These are phyloP conservation scores for Wasmannia auropunctata DNA, from an alignment of 1,140 invertebrate species.

Conservation along the genomic window DNA sequence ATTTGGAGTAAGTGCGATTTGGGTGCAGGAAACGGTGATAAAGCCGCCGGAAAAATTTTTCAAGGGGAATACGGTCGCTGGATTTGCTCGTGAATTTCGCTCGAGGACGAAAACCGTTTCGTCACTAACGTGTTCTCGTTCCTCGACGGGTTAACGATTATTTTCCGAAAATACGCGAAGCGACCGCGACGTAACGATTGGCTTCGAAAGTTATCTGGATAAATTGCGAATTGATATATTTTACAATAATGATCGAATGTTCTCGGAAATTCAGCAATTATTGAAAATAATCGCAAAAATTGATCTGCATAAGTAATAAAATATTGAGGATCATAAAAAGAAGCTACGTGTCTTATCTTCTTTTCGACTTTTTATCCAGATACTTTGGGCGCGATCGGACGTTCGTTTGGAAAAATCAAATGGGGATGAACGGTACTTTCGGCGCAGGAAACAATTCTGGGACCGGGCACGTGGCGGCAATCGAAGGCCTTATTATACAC, in stretches of 20 bases:
- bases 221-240: neutral
- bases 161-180: neutral
- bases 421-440: neutral
- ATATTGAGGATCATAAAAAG: neutral
- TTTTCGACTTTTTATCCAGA: constrained; percentile 13
- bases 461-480: constrained; percentile 70
- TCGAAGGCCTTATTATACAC: constrained; percentile 84
- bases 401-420: constrained; percentile 3
- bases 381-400: neutral
- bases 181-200: neutral
- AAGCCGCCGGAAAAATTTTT: constrained; percentile 53
- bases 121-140: neutral
- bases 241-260: neutral
- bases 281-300: neutral
- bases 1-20: constrained; percentile 48
- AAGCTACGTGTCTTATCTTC: neutral
- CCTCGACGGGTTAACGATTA: neutral
- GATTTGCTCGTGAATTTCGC: neutral
- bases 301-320: too few species aligned
- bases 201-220: neutral
- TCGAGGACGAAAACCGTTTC: neutral
- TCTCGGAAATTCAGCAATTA: neutral
- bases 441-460: constrained; percentile 38
- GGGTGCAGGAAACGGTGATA: constrained; percentile 61
- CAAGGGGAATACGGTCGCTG: neutral